A percentile compares a stretch with the other conserved stretches of the same genome.
Evolutionary conservation across 2,113 vertebrate species (phyloP).

Genomic region (Lepidothrix coronata): DNA sequence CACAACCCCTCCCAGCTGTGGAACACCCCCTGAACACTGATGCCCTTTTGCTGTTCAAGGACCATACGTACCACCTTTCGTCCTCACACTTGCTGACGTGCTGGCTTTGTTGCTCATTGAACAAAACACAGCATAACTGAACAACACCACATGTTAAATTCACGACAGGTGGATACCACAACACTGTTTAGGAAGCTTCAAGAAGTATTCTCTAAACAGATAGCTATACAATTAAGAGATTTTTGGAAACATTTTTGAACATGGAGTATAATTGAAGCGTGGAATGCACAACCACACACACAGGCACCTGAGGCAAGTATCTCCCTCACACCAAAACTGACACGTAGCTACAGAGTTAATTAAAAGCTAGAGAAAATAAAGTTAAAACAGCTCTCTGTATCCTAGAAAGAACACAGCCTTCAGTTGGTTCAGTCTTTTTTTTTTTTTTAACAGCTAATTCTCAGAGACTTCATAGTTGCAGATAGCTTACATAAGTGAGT

Average conservation of each 20-base stretch:
- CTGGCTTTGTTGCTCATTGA: fast-evolving
- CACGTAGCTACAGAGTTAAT: not conserved
- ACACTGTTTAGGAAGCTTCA: not conserved
- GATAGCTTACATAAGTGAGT: not conserved
- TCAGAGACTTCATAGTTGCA: not conserved
- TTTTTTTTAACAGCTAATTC: not conserved
- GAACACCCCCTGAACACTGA: not conserved
- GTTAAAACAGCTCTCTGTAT: not conserved
- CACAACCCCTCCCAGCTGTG: not conserved
- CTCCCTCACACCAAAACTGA: not conserved
- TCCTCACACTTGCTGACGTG: not conserved
- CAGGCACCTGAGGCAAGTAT: not conserved
- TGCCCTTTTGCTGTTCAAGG: not conserved
- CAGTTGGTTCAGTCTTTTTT: not conserved
- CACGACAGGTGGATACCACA: not conserved
- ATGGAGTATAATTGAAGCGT: not conserved
- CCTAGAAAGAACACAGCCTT: not conserved
- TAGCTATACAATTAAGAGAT: not conserved
- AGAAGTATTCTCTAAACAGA: not conserved
- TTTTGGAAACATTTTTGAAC: not conserved
- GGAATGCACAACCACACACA: not conserved
- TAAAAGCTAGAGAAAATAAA: not conserved
- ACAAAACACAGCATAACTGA: not conserved
- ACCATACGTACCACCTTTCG: fast-evolving
- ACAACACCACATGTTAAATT: not conserved